Evolutionary conservation across 2,797 vertebrate genomes (phyloP), one percentile per base, ranked within the genome.

Genomic region (Pangasius larnaudii): DNA sequence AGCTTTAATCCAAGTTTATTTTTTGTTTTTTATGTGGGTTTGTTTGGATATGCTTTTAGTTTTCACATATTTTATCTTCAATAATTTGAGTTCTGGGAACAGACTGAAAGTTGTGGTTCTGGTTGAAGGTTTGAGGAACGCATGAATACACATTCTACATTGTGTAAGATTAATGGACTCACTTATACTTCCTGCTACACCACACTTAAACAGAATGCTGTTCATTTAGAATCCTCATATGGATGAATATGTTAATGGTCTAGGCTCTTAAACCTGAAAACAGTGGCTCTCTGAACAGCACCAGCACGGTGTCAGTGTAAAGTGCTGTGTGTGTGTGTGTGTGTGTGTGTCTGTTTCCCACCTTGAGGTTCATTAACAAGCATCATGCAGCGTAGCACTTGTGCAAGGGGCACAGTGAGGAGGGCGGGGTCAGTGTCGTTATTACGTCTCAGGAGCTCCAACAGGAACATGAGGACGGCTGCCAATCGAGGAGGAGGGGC

Each of bases 351-450:
- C 74, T 11, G 42, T 72, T 89, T 82, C 94, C 94, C 89, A 99
- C 99, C 98, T 92, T 97, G 97, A 1, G 92, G 94, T 90, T 99
- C 99, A 49, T 94, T 98, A 94, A 99, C 96, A 91, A 99, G 93
- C 86, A 98, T 92, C 92, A 98, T 80, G 87, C 97, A 98, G 89
- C 97, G 98, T 91, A 99, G 92, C 87, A 98, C 90, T 0, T 93
- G 90, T 0, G 97, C 96, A 61, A 99, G 96, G 39, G 97, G 94
- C 87, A 97, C 91, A 0, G 94, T 88, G 78, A 98, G 97, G 81
- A 95, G 94, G 82, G 86, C 19, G 0, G 93, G 91, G 81, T 97
- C 97, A 74, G 65, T 65, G 89, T 95, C 96, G 9, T 89, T 88
- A 67, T 94, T 97, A 87, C 96, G 96, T 90, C 95, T 96, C 92